Evolutionary conservation across 2,888 invertebrate species (phyloP).

Genomic region (Xanthia togata): DNA sequence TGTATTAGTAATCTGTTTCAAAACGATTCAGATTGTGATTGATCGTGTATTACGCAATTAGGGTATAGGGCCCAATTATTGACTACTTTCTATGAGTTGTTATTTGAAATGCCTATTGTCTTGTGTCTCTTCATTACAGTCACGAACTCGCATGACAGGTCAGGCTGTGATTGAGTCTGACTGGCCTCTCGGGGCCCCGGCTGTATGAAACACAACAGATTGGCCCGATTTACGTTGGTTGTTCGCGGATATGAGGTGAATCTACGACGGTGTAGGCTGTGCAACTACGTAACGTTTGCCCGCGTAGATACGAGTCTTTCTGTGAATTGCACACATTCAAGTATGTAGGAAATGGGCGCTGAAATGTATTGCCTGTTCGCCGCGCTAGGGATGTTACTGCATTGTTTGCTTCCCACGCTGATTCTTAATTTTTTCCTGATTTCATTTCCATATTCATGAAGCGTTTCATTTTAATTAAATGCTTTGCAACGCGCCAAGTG

Average conservation of each 20-base stretch:
- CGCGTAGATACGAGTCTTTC: constrained; percentile 67
- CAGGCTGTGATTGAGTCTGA: background rate
- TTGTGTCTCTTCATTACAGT: constrained; percentile 5
- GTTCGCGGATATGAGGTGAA: constrained; percentile 68
- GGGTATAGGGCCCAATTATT: background rate
- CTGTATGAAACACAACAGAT: constrained; percentile 66
- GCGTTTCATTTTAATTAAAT: constrained; percentile 24
- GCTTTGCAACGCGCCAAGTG: background rate
- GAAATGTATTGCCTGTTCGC: constrained; percentile 70
- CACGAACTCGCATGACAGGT: background rate
- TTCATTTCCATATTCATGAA: constrained; percentile 23
- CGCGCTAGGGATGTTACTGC: constrained; percentile 65
- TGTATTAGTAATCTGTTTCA: too few relatives aligned
- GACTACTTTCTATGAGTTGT: background rate
- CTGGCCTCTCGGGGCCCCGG: constrained; percentile 15
- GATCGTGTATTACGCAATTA: too few relatives aligned
- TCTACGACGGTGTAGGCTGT: constrained; percentile 60
- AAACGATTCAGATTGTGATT: too few relatives aligned
- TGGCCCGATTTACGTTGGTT: constrained; percentile 75
- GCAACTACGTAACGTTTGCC: constrained; percentile 57
- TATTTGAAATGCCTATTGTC: background rate
- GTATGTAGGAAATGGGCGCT: constrained; percentile 70
- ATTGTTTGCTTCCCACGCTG: constrained; percentile 25
- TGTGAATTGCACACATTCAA: constrained; percentile 74
- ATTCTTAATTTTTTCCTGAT: constrained; percentile 25